Conservation (phyloP, 2,797 vertebrate species). For the Xenopus petersii region DNA sequence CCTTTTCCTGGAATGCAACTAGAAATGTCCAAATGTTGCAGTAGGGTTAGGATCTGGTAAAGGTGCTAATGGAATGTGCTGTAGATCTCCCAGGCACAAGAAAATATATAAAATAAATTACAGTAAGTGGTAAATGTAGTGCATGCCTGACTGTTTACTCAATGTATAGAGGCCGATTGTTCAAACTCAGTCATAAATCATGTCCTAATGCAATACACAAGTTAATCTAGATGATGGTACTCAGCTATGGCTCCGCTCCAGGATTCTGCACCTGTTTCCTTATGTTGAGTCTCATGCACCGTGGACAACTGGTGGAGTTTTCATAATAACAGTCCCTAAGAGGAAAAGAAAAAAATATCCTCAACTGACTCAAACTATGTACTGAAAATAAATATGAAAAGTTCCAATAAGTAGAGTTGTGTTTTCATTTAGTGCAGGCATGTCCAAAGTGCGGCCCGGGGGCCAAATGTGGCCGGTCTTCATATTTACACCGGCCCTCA, state of each 20-base stretch:
- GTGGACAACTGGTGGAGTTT: slow-evolving; percentile 92
- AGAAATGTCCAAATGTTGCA: not conserved
- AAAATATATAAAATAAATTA: not conserved
- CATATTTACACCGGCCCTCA: too few species aligned
- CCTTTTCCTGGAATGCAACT: not conserved
- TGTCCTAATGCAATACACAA: not conserved
- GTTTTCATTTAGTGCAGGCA: too few species aligned
- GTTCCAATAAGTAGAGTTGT: too few species aligned
- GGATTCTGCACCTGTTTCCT: slow-evolving; percentile 76
- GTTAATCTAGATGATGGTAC: not conserved
- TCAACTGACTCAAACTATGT: too few species aligned
- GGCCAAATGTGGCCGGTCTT: too few species aligned
- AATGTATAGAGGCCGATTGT: not conserved
- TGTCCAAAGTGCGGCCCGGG: too few species aligned
- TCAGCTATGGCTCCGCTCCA: slow-evolving; percentile 14
- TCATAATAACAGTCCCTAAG: slow-evolving; percentile 95
- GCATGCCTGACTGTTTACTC: not conserved
- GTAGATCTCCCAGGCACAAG: not conserved
- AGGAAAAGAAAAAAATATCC: not conserved
- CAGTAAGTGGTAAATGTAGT: not conserved
- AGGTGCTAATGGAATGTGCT: slow-evolving; percentile 20
- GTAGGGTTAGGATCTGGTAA: not conserved
- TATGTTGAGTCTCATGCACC: slow-evolving; percentile 83
- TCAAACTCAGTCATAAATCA: not conserved
- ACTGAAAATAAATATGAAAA: too few species aligned